Conservation (phyloP, 1,140 invertebrate species). For the Drosophila neocordata region DNA sequence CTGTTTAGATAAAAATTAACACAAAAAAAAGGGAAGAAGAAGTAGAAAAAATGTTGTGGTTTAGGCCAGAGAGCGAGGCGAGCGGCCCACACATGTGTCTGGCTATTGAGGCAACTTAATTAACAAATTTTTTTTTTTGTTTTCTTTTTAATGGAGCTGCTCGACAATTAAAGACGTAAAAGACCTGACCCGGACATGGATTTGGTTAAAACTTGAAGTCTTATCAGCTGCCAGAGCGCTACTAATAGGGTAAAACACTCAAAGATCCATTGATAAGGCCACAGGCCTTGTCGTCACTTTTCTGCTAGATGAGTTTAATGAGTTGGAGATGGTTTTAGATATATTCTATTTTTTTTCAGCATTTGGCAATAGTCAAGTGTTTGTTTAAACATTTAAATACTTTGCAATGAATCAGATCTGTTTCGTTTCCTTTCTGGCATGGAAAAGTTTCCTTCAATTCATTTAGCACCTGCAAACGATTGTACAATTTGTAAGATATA, state of each 20-base stretch:
- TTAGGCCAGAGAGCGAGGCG: slow-evolving; percentile 28
- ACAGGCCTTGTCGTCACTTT: slow-evolving; percentile 4
- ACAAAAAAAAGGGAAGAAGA: neutral
- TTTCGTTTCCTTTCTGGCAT: neutral
- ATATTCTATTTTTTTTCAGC: slow-evolving; percentile 24
- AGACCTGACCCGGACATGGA: slow-evolving; percentile 41
- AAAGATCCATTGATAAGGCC: slow-evolving; percentile 54
- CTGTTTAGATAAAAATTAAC: slow-evolving; percentile 69
- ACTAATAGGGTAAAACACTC: slow-evolving; percentile 59
- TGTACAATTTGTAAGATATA: neutral
- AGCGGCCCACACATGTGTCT: slow-evolving; percentile 44
- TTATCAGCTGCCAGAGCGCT: slow-evolving; percentile 74
- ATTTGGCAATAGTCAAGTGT: slow-evolving; percentile 6
- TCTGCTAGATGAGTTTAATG: slow-evolving; percentile 17
- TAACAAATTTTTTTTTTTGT: slow-evolving; percentile 59
- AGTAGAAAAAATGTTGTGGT: slow-evolving; percentile 49
- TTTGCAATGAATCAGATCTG: slow-evolving; percentile 12
- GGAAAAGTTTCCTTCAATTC: slow-evolving; percentile 1
- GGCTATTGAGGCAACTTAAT: slow-evolving; percentile 73
- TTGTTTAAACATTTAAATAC: slow-evolving; percentile 6
- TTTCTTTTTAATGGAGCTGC: slow-evolving; percentile 62
- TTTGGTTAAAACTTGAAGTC: neutral
- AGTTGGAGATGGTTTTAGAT: slow-evolving; percentile 24
- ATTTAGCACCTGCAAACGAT: slow-evolving; percentile 19
- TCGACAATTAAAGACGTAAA: slow-evolving; percentile 70